Evolutionary conservation across 2,888 invertebrate genomes (phyloP).

Genomic region (Ophioninae sp.): DNA sequence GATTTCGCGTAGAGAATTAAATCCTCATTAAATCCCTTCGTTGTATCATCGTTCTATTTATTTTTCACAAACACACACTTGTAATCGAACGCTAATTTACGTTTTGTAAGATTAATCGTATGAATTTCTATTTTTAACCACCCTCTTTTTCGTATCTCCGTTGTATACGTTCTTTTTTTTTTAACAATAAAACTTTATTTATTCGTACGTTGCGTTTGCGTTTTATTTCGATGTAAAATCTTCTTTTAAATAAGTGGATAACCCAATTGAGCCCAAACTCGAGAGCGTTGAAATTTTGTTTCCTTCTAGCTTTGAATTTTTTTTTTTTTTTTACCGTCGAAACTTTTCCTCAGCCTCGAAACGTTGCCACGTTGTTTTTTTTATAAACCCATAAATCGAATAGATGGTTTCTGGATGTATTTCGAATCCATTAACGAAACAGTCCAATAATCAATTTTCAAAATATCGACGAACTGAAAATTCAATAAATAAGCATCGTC

Average conservation of each 20-base stretch:
- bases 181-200: background rate
- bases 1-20: conserved; percentile 69
- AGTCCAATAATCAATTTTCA: background rate
- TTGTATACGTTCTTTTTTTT: background rate
- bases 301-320: no score
- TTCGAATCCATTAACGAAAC: background rate
- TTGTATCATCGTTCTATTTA: conserved; percentile 7
- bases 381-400: no score
- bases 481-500: background rate
- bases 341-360: no score
- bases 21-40: background rate
- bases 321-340: no score
- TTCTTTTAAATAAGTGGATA: no score
- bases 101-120: background rate
- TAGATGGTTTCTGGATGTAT: no score
- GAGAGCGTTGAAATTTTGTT: no score
- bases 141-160: background rate
- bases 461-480: background rate
- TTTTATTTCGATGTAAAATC: background rate
- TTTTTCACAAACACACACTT: background rate
- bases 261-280: no score
- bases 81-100: background rate
- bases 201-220: background rate
- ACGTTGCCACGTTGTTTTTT: no score
- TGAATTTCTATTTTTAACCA: background rate